Percentiles rank a stretch among this genome's conserved stretches.
Conservation (phyloP, 2,888 invertebrate species). For the Lagria hirta region DNA sequence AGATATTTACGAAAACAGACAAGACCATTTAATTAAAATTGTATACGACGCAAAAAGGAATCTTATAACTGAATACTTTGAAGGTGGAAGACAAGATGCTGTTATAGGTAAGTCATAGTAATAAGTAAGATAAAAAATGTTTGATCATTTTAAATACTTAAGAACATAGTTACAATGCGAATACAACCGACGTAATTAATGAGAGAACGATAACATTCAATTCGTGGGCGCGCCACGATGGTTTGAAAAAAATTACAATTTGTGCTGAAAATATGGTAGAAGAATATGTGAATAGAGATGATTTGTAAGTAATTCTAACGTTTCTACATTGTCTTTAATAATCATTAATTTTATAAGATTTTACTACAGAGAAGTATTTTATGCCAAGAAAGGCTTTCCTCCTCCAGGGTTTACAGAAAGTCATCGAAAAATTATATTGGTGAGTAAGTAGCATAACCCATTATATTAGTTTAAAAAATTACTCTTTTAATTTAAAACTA, state of each 20-base stretch:
- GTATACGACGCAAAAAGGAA: constrained; percentile 58
- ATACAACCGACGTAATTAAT: constrained; percentile 44
- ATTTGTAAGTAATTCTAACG: constrained; percentile 41
- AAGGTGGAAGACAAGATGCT: constrained; percentile 68
- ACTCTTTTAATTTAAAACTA: no score
- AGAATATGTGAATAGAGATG: constrained; percentile 60
- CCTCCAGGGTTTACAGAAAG: constrained; percentile 44
- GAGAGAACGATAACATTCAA: constrained; percentile 57
- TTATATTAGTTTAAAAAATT: background rate
- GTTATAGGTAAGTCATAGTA: constrained; percentile 60
- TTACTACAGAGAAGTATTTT: constrained; percentile 50
- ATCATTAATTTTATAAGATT: constrained; percentile 36
- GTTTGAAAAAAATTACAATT: constrained; percentile 63
- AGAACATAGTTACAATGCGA: constrained; percentile 52
- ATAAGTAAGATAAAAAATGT: no score
- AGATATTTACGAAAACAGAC: constrained; percentile 66
- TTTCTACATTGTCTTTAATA: background rate
- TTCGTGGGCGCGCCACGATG: constrained; percentile 67
- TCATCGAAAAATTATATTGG: constrained; percentile 46
- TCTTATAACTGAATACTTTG: constrained; percentile 63
- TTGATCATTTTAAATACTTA: no score
- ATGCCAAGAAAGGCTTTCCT: constrained; percentile 44
- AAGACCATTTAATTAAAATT: constrained; percentile 63
- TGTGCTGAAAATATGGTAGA: constrained; percentile 59
- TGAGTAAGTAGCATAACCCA: no score